Evolutionary conservation across 2,888 invertebrate genomes (phyloP), one percentile per base, ranked within the genome.

Genomic region (Bruchidius siliquastri): DNA sequence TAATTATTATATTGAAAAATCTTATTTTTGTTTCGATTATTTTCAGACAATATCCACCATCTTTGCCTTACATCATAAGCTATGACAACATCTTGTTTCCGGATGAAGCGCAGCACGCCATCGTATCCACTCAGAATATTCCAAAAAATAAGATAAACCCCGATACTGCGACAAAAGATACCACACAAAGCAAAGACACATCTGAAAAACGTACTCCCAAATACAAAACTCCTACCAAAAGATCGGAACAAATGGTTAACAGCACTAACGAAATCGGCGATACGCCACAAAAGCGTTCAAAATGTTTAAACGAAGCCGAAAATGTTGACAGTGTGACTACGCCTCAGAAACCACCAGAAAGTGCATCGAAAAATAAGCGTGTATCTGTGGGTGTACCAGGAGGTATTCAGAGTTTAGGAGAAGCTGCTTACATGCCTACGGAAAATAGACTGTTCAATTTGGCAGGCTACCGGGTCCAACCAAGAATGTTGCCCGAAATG

Each of bases 11-110:
- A n/a, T n/a, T 26, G 26, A 26, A 26, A 26, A 26, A 26, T 26
- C n/a, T n/a, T n/a, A n/a, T n/a, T n/a, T n/a, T n/a, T n/a, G 30
- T 30, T 30, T 30, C 8, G 8, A 30, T 30, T 30, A 49, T 49
- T 49, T 49, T 49, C 49, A 49, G 68, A 30, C 75, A 78, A 32
- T 83, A 83, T 76, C 81, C 82, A n/a, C 75, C 81, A 21, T 73
- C 77, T 20, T 76, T 80, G 26, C 82, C 84, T 0, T 73, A 74
- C 66, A 77, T 84, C 20, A 74, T 79, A 21, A 76, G 75, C 22
- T 84, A 82, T 71, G 74, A 75, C 8, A 82, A 83, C 20, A 22
- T 21, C 13, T 20, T 71, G 21, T 10, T 20, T 21, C 6, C 21
- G 21, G 68, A 68, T 8, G 20, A 68, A 2, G 10, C 18, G 6